Percentiles rank a stretch among this genome's conserved stretches.
Conservation (phyloP, 2,888 invertebrate genomes). For the Rapana venosa region DNA sequence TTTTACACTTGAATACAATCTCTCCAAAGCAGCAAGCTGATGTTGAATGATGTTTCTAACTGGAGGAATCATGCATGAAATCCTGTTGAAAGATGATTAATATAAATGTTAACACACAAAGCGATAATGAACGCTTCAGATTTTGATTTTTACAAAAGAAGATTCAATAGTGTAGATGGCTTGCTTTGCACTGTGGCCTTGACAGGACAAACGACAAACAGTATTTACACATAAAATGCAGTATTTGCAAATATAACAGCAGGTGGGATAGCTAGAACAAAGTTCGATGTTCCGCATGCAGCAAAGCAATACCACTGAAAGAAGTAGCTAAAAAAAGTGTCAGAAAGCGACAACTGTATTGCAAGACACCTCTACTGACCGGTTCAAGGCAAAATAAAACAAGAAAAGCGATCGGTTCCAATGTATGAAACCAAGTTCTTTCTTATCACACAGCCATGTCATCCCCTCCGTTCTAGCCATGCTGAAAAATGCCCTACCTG, state of each 20-base stretch:
- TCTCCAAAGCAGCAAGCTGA: no score
- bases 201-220: not conserved
- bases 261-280: constrained; percentile 7
- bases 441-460: no score
- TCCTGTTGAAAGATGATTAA: not conserved
- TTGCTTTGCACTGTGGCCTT: not conserved
- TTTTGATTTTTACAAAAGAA: not conserved
- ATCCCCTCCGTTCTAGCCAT: no score
- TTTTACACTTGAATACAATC: no score
- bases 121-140: not conserved
- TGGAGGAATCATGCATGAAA: no score
- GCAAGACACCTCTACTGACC: not conserved
- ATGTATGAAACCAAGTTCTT: no score
- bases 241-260: not conserved
- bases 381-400: not conserved
- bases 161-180: no score
- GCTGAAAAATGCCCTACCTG: no score
- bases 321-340: not conserved
- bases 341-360: not conserved
- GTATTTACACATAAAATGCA: not conserved
- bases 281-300: not conserved
- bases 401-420: no score
- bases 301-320: constrained; percentile 2
- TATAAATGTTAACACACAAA: not conserved
- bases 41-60: no score